Base-by-base conservation (phyloP, 2,888 invertebrate species). In the Rhodophaea formosa region DNA sequence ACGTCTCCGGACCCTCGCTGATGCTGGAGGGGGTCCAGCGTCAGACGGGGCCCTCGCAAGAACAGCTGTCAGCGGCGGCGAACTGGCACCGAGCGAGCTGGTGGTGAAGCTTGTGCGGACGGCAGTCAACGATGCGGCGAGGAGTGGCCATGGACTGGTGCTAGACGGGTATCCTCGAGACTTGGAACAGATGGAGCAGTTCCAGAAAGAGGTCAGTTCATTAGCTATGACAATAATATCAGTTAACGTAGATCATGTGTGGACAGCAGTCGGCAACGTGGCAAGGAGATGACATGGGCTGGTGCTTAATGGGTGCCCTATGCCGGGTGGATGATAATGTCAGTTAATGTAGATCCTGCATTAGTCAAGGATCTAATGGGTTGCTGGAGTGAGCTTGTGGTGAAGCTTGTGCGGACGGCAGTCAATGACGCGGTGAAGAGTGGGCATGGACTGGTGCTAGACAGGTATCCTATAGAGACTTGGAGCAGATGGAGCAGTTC, bases 231-330 rank as follows among this genome's bases (percentile, higher is more conserved):
- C n/a, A n/a, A n/a, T n/a, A n/a, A n/a, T n/a, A n/a, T n/a, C n/a
- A n/a, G n/a, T n/a, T n/a, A n/a, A n/a, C n/a, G n/a, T n/a, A n/a
- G n/a, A n/a, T n/a, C n/a, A n/a, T n/a, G n/a, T n/a, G n/a, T n/a
- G n/a, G n/a, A n/a, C n/a, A n/a, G n/a, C n/a, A n/a, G n/a, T n/a
- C n/a, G n/a, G n/a, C n/a, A n/a, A n/a, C n/a, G n/a, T n/a, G n/a
- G n/a, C n/a, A n/a, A n/a, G n/a, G n/a, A n/a, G n/a, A n/a, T n/a
- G n/a, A n/a, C n/a, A n/a, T n/a, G n/a, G n/a, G n/a, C n/a, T n/a
- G n/a, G n/a, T n/a, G n/a, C n/a, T 99, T 57, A 99, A 99, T 74
- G 99, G 99, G 0, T 99, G 96, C 82, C 99, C 99, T 0, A n/a
- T n/a, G n/a, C n/a, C n/a, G n/a, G n/a, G n/a, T n/a, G n/a, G n/a